phyloP scores from a whole-genome alignment of 2,797 vertebrate genomes.

The Rousettus madagascariensis region DNA sequence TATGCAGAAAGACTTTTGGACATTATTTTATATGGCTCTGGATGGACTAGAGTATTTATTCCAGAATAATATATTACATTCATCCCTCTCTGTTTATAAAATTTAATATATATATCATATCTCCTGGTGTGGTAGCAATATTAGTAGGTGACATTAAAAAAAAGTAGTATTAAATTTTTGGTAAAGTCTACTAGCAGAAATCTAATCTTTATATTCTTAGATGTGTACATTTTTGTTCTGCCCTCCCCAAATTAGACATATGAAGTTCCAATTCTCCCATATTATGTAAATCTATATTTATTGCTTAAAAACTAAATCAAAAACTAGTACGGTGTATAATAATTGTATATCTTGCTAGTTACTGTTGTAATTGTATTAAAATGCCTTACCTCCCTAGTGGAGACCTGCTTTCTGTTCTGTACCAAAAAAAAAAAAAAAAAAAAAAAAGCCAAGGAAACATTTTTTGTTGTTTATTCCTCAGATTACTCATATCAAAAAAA shows the following conservation, averaged over 20 bases:
- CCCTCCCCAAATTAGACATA: neutral
- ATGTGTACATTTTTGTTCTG: neutral
- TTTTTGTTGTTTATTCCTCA: neutral
- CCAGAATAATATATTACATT: neutral
- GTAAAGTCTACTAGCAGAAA: neutral
- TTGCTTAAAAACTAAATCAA: neutral
- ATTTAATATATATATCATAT: neutral
- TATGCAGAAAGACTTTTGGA: neutral
- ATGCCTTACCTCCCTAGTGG: neutral
- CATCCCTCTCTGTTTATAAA: neutral
- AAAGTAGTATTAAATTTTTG: neutral
- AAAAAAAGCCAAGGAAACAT: neutral
- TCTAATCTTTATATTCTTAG: neutral
- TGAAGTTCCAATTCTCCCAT: neutral
- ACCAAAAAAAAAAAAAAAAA: neutral
- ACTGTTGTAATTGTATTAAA: neutral
- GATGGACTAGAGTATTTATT: neutral
- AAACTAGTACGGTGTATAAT: neutral
- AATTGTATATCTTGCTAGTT: neutral
- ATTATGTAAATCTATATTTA: neutral
- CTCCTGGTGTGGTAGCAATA: neutral
- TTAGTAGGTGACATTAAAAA: neutral
- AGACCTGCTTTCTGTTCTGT: neutral
- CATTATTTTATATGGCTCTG: neutral
- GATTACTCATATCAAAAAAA: neutral